These are phyloP conservation scores for Petaurus breviceps DNA, from an alignment of 2,113 vertebrate species.

Conservation along the genomic window DNA sequence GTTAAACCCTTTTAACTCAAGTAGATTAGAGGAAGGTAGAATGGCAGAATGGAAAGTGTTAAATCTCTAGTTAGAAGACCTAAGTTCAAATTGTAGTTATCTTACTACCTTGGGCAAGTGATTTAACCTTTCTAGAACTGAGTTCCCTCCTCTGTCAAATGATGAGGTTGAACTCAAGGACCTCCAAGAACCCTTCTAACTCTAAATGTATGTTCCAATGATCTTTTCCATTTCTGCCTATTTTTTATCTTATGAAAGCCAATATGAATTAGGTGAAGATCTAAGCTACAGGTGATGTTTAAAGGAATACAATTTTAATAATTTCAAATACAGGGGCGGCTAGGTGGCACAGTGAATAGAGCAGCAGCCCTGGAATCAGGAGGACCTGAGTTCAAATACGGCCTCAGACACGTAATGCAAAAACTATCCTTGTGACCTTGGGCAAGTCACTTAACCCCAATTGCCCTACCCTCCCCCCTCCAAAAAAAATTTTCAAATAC, in stretches of 20 bases:
- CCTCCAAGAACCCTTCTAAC: too few relatives aligned
- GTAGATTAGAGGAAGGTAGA: background rate
- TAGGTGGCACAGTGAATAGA: too few relatives aligned
- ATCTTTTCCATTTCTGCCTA: too few relatives aligned
- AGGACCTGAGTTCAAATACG: too few relatives aligned
- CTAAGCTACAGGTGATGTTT: background rate
- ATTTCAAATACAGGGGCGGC: background rate
- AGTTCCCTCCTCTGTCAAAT: background rate
- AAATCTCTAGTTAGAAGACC: background rate
- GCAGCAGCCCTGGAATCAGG: too few relatives aligned
- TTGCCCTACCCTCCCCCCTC: too few relatives aligned
- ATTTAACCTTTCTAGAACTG: background rate
- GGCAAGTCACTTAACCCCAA: too few relatives aligned
- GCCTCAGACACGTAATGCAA: too few relatives aligned
- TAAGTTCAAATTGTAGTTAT: background rate
- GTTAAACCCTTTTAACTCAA: background rate
- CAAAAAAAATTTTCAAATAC: too few relatives aligned
- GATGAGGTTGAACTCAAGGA: background rate
- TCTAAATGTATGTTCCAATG: too few relatives aligned
- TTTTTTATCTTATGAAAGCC: too few relatives aligned
- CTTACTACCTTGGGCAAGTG: background rate
- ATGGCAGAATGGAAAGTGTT: background rate
- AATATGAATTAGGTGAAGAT: background rate
- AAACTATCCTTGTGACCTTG: too few relatives aligned
- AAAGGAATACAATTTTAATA: background rate